These are phyloP conservation scores for Griposia aprilina DNA, from an alignment of 2,888 invertebrate genomes.

Conservation along the genomic window DNA sequence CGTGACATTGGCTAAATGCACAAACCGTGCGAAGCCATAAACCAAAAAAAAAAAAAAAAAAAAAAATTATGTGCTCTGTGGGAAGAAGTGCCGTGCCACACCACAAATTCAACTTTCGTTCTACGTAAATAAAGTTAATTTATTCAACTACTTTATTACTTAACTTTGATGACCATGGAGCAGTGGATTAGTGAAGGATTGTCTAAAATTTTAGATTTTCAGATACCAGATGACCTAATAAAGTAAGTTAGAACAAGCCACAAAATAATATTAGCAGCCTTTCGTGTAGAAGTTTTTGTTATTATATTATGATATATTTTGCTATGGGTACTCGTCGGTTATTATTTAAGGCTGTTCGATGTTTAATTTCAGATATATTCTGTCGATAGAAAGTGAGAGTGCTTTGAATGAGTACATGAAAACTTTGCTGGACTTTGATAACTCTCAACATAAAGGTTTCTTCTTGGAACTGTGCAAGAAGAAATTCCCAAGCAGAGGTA, in stretches of 20 bases:
- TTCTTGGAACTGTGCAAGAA: conserved; percentile 91
- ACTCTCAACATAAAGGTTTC: conserved; percentile 92
- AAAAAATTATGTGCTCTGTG: conserved; percentile 38
- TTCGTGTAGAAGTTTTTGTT: not conserved
- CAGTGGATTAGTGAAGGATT: conserved; percentile 92
- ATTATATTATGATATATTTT: not conserved
- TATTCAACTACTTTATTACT: not conserved
- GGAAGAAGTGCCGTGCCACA: conserved; percentile 2
- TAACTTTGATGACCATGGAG: conserved; percentile 86
- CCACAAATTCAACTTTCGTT: conserved; percentile 26
- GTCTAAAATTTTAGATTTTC: conserved; percentile 92
- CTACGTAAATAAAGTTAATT: conserved; percentile 36
- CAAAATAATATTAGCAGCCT: not conserved
- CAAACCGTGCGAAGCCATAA: too few species aligned
- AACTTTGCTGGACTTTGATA: conserved; percentile 93
- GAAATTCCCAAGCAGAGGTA: conserved; percentile 85
- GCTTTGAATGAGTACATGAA: conserved; percentile 95
- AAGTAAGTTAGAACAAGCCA: conserved; percentile 84
- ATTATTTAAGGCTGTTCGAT: conserved; percentile 6
- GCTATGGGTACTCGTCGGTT: not conserved
- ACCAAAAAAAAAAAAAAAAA: too few species aligned
- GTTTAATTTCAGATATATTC: conserved; percentile 92
- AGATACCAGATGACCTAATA: conserved; percentile 93
- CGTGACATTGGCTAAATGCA: too few species aligned
- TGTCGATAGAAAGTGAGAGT: conserved; percentile 92